phyloP scores from a whole-genome alignment of 2,797 vertebrate species.

The Buceros bicornis region DNA sequence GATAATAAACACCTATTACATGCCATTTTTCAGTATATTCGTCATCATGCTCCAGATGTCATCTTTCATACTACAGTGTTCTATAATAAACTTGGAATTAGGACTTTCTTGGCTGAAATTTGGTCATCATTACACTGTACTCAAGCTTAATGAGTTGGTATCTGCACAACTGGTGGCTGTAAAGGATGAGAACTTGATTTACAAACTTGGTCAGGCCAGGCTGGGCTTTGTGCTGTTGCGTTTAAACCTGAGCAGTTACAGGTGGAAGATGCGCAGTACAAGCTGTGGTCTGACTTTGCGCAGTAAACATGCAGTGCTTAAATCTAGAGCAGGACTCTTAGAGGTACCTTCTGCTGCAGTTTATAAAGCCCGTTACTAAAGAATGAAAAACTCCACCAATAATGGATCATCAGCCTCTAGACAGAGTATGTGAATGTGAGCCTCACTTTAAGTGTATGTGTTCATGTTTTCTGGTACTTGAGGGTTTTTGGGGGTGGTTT shows the following conservation, averaged over 20 bases:
- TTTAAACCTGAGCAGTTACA: neutral
- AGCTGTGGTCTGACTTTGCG: neutral
- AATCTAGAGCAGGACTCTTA: neutral
- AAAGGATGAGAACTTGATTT: neutral
- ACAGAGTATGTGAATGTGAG: neutral
- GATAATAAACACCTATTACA: conserved; percentile 76
- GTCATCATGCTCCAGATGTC: conserved; percentile 37
- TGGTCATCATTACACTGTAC: neutral
- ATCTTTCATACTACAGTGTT: neutral
- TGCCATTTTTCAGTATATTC: conserved; percentile 59
- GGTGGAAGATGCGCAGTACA: neutral
- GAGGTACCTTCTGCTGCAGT: neutral
- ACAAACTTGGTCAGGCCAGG: neutral
- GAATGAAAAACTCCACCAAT: neutral
- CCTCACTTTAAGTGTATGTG: neutral
- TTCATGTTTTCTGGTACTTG: neutral
- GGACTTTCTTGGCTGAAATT: neutral
- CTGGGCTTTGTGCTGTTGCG: neutral
- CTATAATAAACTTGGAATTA: neutral
- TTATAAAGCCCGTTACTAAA: neutral
- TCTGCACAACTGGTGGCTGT: neutral
- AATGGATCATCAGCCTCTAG: neutral
- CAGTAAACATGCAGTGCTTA: neutral
- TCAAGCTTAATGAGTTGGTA: neutral
- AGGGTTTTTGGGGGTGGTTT: no score